Base-by-base conservation (phyloP, 2,888 invertebrate species). In the Diabrotica balteata region DNA sequence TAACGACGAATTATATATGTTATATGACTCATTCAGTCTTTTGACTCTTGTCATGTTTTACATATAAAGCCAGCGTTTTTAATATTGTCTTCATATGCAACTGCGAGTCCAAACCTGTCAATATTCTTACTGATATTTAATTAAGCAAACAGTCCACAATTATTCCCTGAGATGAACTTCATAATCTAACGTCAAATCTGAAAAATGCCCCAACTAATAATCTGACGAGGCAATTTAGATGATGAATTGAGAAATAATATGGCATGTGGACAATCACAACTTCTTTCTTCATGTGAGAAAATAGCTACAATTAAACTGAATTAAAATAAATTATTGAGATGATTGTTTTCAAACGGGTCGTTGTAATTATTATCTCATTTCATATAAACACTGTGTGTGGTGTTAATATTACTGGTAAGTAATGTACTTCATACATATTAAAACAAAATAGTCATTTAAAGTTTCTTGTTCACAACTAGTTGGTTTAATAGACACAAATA, bases 291-390 rank as follows among this genome's bases (percentile, higher is more conserved):
- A 51, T 59, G 59, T 59, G 51, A 44, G 59, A 60, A 60, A 60
- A 60, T 51, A 44, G 46, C 7, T 7, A 11, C 43, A 51, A 60
- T 60, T 60, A 60, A 50, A 44, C 10, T 44, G 44, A 50, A 60
- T 60, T 60, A 51, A 60, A 60, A 60, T 51, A 43, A 60, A 60
- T 60, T 60, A 60, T 60, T 60, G 8, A 11, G n/a, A 49, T 49
- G 59, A 49, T 58, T 58, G 22, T 46, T 58, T 45, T 47, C 47
- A 7, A 47, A 47, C 10, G 47, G 47, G 47, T 47, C 2, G 47
- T 8, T 10, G 47, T 47, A 47, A 47, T 10, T 47, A 47, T 47
- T 47, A 47, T 47, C 10, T 47, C 47, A 9, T 47, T 47, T 47
- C 8, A 9, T 47, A 47, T 47, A 32, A 32, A 10, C 47, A 9